A percentile compares a stretch with the other conserved stretches of the same genome.
These are phyloP conservation scores for Pao palembangensis DNA, from an alignment of 2,113 vertebrate species.

Conservation along the genomic window DNA sequence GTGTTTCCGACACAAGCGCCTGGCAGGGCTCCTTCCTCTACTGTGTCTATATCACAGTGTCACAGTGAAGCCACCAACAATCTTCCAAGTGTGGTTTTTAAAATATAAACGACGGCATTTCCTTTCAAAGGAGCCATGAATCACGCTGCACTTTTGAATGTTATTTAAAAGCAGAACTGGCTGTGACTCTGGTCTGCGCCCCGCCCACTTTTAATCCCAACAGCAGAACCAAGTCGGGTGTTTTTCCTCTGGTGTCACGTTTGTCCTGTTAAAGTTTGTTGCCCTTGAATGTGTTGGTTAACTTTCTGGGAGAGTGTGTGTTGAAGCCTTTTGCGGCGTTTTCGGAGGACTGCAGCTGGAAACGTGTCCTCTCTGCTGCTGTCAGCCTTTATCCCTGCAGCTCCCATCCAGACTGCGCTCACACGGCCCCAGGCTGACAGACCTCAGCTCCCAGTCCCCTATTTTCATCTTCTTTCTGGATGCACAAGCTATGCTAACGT, in stretches of 20 bases:
- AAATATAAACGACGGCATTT: no score
- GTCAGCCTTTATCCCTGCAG: conserved; percentile 42
- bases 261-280: conserved; percentile 11
- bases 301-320: conserved; percentile 5
- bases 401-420: conserved; percentile 37
- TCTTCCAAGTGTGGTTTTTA: no score
- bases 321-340: conserved; percentile 10
- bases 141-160: no score
- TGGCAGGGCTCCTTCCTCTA: background rate
- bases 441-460: conserved; percentile 38
- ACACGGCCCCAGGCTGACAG: conserved; percentile 34
- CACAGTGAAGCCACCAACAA: no score
- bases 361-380: conserved; percentile 57
- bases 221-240: background rate
- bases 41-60: background rate
- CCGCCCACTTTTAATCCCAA: conserved; percentile 9
- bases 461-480: conserved; percentile 39
- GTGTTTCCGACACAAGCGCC: background rate
- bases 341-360: conserved; percentile 30
- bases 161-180: conserved; percentile 9
- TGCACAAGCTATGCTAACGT: conserved; percentile 18
- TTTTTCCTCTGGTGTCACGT: background rate
- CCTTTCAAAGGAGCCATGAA: background rate
- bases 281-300: background rate
- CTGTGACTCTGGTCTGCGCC: conserved; percentile 8